Evolutionary conservation across 2,888 invertebrate species (phyloP), one percentile per base, ranked within the genome.

Genomic region (Drosophila borealis): DNA sequence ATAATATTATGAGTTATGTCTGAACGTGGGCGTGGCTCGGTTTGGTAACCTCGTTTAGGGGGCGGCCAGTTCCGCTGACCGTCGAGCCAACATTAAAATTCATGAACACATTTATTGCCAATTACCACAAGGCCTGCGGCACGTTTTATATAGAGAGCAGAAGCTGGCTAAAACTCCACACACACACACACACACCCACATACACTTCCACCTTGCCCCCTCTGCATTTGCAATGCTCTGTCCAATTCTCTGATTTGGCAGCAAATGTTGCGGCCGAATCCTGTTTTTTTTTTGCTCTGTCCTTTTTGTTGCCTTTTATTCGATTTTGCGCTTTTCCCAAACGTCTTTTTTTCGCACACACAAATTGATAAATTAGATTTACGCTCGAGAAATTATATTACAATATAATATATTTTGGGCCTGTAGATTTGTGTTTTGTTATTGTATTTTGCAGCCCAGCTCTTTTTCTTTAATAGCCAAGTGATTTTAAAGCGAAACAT

Each of bases 31-130:
- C 50, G 46, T 61, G 61, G 37, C 60, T 29, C 49, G 74, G 64
- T 76, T 74, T 74, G 61, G 61, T 76, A 54, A 46, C 45, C 71
- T 60, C 48, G 33, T 60, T 72, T 44, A 34, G 21, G 13, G 39
- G 53, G 54, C 45, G 56, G 61, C 45, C 50, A 21, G 44, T 39
- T 55, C 33, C 45, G 65, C 71, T 86, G 89, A 81, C 83, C 89
- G 73, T 59, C 76, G 60, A 71, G 67, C 60, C 65, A 56, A 59
- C 90, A 89, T 90, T 89, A 89, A 89, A 90, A 89, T 89, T 90
- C 89, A 89, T 89, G 88, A 89, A 90, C 89, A 86, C 88, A 89
- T 89, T 89, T 90, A 89, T 89, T 89, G 89, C 87, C 89, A 89
- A 89, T 90, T 90, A 89, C 90, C 81, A 81, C 83, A 70, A 59